phyloP scores from a whole-genome alignment of 2,888 invertebrate genomes.

The Pseudanteris insignis region DNA sequence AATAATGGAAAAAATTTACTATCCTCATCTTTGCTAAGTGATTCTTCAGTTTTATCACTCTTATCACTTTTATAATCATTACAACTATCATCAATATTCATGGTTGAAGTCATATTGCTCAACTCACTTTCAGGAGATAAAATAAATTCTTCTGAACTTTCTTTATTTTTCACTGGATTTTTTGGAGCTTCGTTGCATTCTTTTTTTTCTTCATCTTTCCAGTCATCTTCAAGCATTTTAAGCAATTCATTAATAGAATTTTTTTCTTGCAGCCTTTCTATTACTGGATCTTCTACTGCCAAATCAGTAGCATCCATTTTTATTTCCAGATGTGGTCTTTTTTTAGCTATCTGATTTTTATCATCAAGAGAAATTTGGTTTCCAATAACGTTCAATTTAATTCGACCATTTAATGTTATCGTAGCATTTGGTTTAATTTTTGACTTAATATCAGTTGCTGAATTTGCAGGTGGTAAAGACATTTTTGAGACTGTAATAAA shows the following conservation, averaged over 20 bases:
- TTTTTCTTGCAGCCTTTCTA: constrained; percentile 54
- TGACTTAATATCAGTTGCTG: background rate
- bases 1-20: constrained; percentile 59
- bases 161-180: background rate
- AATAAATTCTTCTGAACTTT: constrained; percentile 5
- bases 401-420: constrained; percentile 63
- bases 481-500: constrained; percentile 4
- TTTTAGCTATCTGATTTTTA: constrained; percentile 18
- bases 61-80: too few relatives aligned
- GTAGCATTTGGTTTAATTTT: constrained; percentile 52
- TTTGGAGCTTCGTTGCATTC: constrained; percentile 36
- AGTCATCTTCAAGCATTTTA: constrained; percentile 62
- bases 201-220: constrained; percentile 61
- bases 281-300: constrained; percentile 57
- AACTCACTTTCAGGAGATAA: constrained; percentile 69
- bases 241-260: constrained; percentile 58
- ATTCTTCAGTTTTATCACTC: constrained; percentile 17
- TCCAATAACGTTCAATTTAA: constrained; percentile 61
- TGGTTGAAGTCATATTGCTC: constrained; percentile 68
- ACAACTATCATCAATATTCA: constrained; percentile 67
- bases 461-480: background rate
- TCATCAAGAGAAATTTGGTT: constrained; percentile 55
- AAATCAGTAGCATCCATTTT: constrained; percentile 61
- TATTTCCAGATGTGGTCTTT: background rate
- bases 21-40: constrained; percentile 32